Base-by-base conservation (phyloP, 2,113 vertebrate species). In the Phaethornis superciliosus region DNA sequence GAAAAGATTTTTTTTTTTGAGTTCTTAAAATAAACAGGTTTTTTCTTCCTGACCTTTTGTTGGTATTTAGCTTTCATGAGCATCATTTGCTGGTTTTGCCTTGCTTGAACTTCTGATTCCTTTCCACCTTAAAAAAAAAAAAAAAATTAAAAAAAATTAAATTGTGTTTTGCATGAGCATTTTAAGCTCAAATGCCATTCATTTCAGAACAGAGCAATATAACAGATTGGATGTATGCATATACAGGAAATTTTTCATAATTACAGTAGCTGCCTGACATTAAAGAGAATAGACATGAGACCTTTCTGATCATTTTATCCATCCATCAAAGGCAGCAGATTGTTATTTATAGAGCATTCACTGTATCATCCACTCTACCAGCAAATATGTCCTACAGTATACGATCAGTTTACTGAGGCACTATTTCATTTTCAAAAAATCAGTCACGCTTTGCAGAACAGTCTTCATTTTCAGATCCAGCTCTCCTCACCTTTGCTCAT, bases 21-120 rank as follows among this genome's bases (percentile, higher is more conserved):
- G 65, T 88, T 93, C 68, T 59, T 59, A 77, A 88, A 92, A 71
- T 15, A 90, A 94, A 52, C 20, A 89, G 40, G 90, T 59, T 51
- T 81, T 94, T 94, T 94, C 68, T 79, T 81, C 51, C 97, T 93
- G 95, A 99, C 99, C 98, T 98, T 98, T 98, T 98, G 98, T 83
- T 97, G 97, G 40, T 98, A 95, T 97, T 98, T 99, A 96, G 97
- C 97, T 63, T 89, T 86, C 10, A 75, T 69, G 19, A 94, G 89
- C 15, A 96, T 94, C 62, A 56, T 23, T 15, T 97, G 94, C 93
- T 99, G 99, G 24, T 88, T 98, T 95, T 95, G 94, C 63, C 99
- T 98, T 77, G 95, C 98, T 97, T 98, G 98, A 90, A 82, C 69
- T 72, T 98, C 83, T 14, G 98, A 97, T 35, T 86, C 79, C 23